Conservation (phyloP, 2,113 vertebrate species). For the Nymphicus hollandicus region DNA sequence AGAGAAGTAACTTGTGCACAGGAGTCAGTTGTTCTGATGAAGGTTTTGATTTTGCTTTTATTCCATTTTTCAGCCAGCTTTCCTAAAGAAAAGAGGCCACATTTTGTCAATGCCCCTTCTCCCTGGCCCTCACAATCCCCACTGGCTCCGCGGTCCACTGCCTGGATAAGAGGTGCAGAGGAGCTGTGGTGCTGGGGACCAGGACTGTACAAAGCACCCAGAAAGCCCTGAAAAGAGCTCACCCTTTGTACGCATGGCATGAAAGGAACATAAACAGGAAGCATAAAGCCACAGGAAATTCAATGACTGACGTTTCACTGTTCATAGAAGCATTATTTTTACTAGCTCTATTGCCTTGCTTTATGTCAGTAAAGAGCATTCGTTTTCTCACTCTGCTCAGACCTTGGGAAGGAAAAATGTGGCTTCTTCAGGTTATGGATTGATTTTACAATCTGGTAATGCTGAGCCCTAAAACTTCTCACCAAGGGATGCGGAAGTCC, state of each 20-base stretch:
- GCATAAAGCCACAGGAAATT: constrained; percentile 53
- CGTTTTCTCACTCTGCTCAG: neutral
- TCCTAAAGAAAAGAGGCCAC: neutral
- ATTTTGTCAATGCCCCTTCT: neutral
- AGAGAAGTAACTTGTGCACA: neutral
- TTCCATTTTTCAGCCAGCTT: neutral
- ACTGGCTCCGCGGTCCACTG: fast-evolving
- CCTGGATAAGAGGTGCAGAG: neutral
- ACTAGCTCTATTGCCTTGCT: neutral
- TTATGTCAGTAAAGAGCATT: neutral
- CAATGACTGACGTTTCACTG: neutral
- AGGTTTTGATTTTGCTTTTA: neutral
- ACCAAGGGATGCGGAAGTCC: neutral
- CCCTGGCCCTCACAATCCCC: neutral
- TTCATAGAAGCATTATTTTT: constrained; percentile 10
- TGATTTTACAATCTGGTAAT: neutral
- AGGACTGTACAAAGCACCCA: neutral
- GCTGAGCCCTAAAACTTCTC: neutral
- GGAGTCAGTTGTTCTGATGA: neutral
- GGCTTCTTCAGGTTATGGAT: neutral
- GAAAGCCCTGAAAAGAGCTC: neutral
- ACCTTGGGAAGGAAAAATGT: neutral
- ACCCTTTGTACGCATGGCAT: neutral
- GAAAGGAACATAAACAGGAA: constrained; percentile 54
- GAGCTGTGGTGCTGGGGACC: neutral